Base-by-base conservation (phyloP, 2,113 vertebrate species). In the Callocephalon fimbriatum region DNA sequence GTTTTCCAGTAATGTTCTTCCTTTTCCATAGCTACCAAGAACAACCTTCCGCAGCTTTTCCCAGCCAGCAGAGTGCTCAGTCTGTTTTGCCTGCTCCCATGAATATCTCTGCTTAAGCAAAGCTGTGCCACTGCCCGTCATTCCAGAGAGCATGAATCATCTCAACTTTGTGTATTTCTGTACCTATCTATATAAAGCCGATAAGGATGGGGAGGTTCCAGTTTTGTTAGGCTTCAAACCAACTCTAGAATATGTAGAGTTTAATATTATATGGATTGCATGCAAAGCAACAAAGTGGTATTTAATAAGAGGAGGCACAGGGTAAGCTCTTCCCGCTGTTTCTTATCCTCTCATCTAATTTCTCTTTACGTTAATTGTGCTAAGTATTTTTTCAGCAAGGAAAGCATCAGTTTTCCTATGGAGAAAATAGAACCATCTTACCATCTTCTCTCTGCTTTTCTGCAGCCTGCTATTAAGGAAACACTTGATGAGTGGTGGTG, bases 131-230 rank as follows among this genome's bases (percentile, higher is more conserved):
- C 88, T 96, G 92, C 92, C 88, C 70, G 94, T 97, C 96, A 95
- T 97, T 97, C 96, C 96, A 96, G 79, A 95, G 80, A 67, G 83
- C 94, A 97, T 96, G 96, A 97, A 94, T 96, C 96, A 97, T 96
- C 70, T 74, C 77, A 84, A 86, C 86, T 95, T 96, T 94, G 91
- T 96, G 31, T 96, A 96, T 97, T 96, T 97, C 96, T 96, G 86
- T 96, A 97, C 94, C 96, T 97, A 93, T 97, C 96, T 97, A 95
- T 97, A 97, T 96, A 97, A 96, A 97, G 94, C 94, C 92, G 95
- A 95, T 95, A 97, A 95, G 77, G 86, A 97, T 93, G 94, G 83
- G 95, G 88, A 96, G 95, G 96, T 96, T 97, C 92, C 76, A 93
- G 96, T 95, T 97, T 95, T 95, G 91, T 95, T 97, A 95, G 86